Evolutionary conservation across 2,888 invertebrate genomes (phyloP).

Genomic region (Parnassius apollo): DNA sequence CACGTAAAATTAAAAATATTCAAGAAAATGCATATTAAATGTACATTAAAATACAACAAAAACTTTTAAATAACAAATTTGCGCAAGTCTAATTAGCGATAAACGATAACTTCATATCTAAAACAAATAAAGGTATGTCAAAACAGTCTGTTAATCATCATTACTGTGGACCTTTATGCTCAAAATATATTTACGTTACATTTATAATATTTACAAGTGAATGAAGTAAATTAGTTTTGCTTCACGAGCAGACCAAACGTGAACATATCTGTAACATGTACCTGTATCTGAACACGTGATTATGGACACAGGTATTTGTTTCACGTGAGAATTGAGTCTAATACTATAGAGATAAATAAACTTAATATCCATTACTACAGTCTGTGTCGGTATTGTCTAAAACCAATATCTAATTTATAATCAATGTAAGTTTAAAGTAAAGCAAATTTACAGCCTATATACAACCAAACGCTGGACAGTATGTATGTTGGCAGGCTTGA

Average conservation of each 20-base stretch:
- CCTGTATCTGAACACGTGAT: conserved; percentile 12
- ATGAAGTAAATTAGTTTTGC: conserved; percentile 8
- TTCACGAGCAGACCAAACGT: conserved; percentile 14
- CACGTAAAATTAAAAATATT: too few relatives aligned
- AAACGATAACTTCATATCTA: too few relatives aligned
- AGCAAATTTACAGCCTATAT: too few relatives aligned
- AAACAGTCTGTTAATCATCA: neutral
- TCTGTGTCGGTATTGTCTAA: neutral
- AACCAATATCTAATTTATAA: neutral
- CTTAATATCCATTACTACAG: neutral
- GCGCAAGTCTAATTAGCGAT: too few relatives aligned
- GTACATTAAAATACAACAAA: too few relatives aligned
- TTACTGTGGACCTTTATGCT: conserved; percentile 1
- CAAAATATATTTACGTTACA: neutral
- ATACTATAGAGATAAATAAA: neutral
- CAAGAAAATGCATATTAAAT: too few relatives aligned
- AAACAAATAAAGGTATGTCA: too few relatives aligned
- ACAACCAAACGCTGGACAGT: too few relatives aligned
- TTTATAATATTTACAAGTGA: conserved; percentile 2
- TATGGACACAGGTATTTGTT: conserved; percentile 5
- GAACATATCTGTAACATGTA: conserved; percentile 8
- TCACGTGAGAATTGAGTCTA: conserved; percentile 13
- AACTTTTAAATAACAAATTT: too few relatives aligned
- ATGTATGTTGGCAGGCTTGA: too few relatives aligned
- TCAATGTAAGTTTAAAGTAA: too few relatives aligned